Evolutionary conservation across 2,888 invertebrate genomes (phyloP), one percentile per base, ranked within the genome.

Genomic region (Heliconius ethilla): DNA sequence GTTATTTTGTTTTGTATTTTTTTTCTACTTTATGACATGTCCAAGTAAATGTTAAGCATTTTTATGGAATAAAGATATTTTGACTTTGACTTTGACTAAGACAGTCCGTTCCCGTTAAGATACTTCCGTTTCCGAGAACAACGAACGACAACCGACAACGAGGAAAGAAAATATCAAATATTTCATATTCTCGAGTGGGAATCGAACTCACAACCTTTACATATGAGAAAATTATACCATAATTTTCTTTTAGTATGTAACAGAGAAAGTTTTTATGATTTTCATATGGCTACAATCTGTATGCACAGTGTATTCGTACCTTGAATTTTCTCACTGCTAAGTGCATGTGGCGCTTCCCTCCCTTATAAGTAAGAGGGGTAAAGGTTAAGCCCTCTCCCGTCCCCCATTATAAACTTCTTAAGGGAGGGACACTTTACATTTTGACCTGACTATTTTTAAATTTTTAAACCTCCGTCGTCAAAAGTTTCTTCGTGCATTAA

Each of bases 351-450:
- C 22, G n/a, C n/a, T 13, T 37, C 66, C 65, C 65, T 37, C 37
- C 66, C 66, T 67, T 11, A 9, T 67, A 37, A 67, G 6, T 37
- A n/a, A 67, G 66, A 37, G 66, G 66, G 66, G 66, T 67, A 67
- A 67, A 67, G 37, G 4, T 67, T 67, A 67, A 67, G 37, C 66
- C 33, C 33, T 67, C 66, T 67, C 37, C n/a, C 33, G 13, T 22
- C 33, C 37, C 66, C 37, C 37, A 37, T 67, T 67, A 67, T 67
- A 37, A 67, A 67, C 29, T 66, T 66, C n/a, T 62, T 67, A 67
- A 51, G 51, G 51, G 51, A 66, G 33, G 37, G 66, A 67, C 66
- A 67, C 66, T 67, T n/a, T 67, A 37, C 37, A 67, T 67, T 66
- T 66, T 33, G 66, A 66, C 66, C 33, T 66, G 33, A 33, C 29